Percentiles rank a stretch among this genome's conserved stretches.
These are phyloP conservation scores for Macaria liturata DNA, from an alignment of 2,888 invertebrate species.

Conservation along the genomic window DNA sequence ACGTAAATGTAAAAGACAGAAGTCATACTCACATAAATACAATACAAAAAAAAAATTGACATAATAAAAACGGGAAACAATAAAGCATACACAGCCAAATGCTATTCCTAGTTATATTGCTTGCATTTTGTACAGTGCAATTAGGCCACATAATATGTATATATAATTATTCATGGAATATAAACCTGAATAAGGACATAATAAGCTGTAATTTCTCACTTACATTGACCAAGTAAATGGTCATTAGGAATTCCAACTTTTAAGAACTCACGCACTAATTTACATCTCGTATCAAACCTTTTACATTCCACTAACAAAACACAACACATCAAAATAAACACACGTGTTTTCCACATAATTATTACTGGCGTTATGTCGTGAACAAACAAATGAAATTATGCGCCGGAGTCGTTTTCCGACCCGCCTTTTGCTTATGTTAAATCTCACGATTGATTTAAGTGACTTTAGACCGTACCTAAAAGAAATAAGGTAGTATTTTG, in stretches of 20 bases:
- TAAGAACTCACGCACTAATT: constrained; percentile 61
- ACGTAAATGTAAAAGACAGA: too few relatives aligned
- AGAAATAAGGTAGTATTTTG: constrained; percentile 15
- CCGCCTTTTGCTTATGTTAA: background rate
- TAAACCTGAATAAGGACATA: background rate
- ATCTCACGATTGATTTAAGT: background rate
- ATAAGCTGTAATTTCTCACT: constrained; percentile 39
- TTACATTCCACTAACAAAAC: constrained; percentile 38
- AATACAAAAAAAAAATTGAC: too few relatives aligned
- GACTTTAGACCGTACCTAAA: background rate
- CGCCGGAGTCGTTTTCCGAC: constrained; percentile 24
- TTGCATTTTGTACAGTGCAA: too few relatives aligned
- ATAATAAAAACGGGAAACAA: too few relatives aligned
- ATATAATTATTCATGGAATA: too few relatives aligned
- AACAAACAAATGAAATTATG: constrained; percentile 19
- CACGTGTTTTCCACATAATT: constrained; percentile 57
- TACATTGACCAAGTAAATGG: constrained; percentile 67
- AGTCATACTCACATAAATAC: too few relatives aligned
- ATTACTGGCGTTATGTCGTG: constrained; percentile 32
- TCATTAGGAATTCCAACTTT: constrained; percentile 58
- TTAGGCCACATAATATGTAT: too few relatives aligned
- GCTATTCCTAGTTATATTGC: too few relatives aligned
- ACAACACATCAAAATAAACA: constrained; percentile 13
- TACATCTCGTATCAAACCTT: constrained; percentile 64
- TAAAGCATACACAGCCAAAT: too few relatives aligned